Base-by-base conservation (phyloP, 2,113 vertebrate genomes). In the Ceyx margarethae region DNA sequence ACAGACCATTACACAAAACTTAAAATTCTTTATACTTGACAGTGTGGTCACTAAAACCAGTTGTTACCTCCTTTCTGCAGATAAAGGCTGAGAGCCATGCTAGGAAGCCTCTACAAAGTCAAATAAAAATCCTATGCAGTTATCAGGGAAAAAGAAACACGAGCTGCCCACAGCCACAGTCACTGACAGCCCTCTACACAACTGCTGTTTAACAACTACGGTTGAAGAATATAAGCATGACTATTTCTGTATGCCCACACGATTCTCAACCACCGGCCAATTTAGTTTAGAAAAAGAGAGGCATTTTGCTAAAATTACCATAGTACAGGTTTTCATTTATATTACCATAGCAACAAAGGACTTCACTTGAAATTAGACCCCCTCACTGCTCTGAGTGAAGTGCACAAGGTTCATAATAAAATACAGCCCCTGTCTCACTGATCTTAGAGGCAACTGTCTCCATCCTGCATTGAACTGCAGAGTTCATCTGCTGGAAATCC, bases 271-370 rank as follows among this genome's bases (percentile, higher is more conserved):
- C 68, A 56, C 60, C 3, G 51, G 25, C 75, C 92, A 6, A 66
- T 94, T 79, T 71, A 79, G 60, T 79, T 76, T 19, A 18, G 61
- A 64, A 76, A 26, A 35, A 61, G 61, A 60, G 15, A 65, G 56
- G 48, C 73, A 65, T 90, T 93, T 90, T 79, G 77, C 86, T 91
- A 91, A 95, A 94, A 95, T 94, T 92, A 92, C 67, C 68, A 4
- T 48, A 80, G 91, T 37, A 85, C 62, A 64, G 75, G 51, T 69
- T 89, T 84, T 76, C 68, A 48, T 89, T 80, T 87, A 67, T 91
- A 93, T 95, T 82, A 19, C 89, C 92, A 90, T 94, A 74, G 94
- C 81, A 92, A 95, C 94, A 43, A 80, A 77, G 75, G 81, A 35
- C 87, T 64, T 64, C 13, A 69, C 43, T 57, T 9, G 87, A 64